Conservation (phyloP, 1,140 invertebrate genomes). For the Drosophila pseudoananassae region DNA sequence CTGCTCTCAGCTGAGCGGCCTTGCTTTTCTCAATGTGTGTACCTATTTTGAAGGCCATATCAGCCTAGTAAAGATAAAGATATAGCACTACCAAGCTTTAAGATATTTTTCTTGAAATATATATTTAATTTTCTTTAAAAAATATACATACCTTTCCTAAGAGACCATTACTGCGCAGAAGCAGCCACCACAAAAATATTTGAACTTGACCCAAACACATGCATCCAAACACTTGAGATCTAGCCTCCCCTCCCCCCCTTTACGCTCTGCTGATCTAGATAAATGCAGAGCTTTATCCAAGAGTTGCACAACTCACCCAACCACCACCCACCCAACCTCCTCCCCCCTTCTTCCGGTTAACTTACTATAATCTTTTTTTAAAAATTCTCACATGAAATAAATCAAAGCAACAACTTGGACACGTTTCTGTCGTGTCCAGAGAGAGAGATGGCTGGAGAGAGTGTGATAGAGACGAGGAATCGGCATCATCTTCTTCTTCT, state of each 20-base stretch:
- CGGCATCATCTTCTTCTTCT: constrained; percentile 5
- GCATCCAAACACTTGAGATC: constrained; percentile 20
- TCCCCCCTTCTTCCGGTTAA: neutral
- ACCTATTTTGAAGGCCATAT: constrained; percentile 41
- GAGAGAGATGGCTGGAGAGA: neutral
- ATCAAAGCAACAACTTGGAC: constrained; percentile 48
- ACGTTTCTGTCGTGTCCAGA: constrained; percentile 21
- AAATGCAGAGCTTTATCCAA: constrained; percentile 38
- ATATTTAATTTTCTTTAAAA: no score
- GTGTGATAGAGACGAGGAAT: constrained; percentile 10
- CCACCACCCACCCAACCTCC: neutral
- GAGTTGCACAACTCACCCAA: constrained; percentile 47
- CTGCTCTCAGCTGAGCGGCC: constrained; percentile 39
- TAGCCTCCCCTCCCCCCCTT: constrained; percentile 12
- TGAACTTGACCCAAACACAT: constrained; percentile 68
- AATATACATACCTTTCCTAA: no score
- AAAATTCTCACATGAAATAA: constrained; percentile 54
- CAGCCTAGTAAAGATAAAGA: neutral
- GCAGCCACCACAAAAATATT: neutral
- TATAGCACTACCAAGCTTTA: neutral
- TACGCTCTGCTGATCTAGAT: constrained; percentile 61
- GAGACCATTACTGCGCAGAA: no score
- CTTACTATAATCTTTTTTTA: constrained; percentile 51
- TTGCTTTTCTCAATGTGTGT: constrained; percentile 36
- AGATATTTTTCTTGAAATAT: no score